phyloP scores from a whole-genome alignment of 35 echinoderm and acorn worm species.

The Anneissia japonica region DNA sequence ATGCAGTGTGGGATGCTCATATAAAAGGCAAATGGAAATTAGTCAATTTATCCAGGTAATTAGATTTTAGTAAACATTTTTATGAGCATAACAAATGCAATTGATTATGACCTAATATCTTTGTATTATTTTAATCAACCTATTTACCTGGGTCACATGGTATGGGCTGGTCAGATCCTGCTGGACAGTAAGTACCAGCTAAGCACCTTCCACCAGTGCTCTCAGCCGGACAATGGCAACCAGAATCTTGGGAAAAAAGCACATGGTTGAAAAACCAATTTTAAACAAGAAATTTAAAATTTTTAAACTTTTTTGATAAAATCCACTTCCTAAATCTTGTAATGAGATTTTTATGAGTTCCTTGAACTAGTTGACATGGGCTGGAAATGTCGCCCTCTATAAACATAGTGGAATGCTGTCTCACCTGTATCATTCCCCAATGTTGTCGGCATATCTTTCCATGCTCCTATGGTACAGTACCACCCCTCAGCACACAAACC shows the following conservation, averaged over 20 bases:
- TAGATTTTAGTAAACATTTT: no score
- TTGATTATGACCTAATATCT: no score
- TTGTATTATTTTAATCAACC: no score
- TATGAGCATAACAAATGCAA: no score
- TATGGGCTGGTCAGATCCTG: conserved; percentile 57
- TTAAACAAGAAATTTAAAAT: no score
- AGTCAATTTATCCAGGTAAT: no score
- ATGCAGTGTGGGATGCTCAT: no score
- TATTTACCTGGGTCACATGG: conserved; percentile 71
- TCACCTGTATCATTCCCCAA: conserved; percentile 90
- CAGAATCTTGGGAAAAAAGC: conserved; percentile 42
- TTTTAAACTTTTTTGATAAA: no score
- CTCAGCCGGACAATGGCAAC: conserved; percentile 82
- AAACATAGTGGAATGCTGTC: neutral
- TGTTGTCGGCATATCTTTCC: conserved; percentile 70
- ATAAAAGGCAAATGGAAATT: no score
- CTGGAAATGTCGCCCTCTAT: no score
- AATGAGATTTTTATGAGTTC: neutral
- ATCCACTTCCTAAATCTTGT: neutral
- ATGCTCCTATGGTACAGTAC: conserved; percentile 93
- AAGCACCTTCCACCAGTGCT: conserved; percentile 84
- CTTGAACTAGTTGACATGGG: neutral
- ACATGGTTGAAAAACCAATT: no score
- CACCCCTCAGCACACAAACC: conserved; percentile 76
- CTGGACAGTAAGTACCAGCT: conserved; percentile 86